phyloP scores from a whole-genome alignment of 1,140 invertebrate genomes.

The Yoshiicerus persimilis region DNA sequence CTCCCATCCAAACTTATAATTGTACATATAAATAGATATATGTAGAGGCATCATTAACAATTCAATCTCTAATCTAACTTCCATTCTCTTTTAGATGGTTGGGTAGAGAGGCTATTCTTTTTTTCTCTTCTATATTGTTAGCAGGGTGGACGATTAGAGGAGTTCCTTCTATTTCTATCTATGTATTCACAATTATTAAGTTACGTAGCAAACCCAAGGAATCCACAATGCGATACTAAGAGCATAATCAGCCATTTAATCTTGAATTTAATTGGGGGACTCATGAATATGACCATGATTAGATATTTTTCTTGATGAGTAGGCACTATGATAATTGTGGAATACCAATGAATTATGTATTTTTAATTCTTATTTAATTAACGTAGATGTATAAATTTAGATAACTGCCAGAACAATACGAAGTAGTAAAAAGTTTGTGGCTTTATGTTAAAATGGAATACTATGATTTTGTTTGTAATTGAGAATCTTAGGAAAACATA shows the following conservation, averaged over 20 bases:
- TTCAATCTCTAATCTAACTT: conserved; percentile 8
- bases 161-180: background rate
- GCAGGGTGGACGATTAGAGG: background rate
- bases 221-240: background rate
- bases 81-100: background rate
- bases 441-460: no score
- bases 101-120: background rate
- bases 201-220: background rate
- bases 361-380: background rate
- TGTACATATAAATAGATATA: background rate
- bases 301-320: background rate
- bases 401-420: no score
- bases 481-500: background rate
- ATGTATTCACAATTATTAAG: background rate
- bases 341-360: background rate
- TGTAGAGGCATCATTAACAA: background rate
- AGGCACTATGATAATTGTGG: background rate
- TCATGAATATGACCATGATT: background rate
- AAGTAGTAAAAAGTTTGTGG: no score
- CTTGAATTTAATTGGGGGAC: background rate
- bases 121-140: background rate
- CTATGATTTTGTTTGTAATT: no score
- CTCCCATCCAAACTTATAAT: background rate
- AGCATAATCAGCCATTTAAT: background rate
- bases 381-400: no score